phyloP scores from a whole-genome alignment of 1,140 invertebrate species.

The Meloidogyne chitwoodi region DNA sequence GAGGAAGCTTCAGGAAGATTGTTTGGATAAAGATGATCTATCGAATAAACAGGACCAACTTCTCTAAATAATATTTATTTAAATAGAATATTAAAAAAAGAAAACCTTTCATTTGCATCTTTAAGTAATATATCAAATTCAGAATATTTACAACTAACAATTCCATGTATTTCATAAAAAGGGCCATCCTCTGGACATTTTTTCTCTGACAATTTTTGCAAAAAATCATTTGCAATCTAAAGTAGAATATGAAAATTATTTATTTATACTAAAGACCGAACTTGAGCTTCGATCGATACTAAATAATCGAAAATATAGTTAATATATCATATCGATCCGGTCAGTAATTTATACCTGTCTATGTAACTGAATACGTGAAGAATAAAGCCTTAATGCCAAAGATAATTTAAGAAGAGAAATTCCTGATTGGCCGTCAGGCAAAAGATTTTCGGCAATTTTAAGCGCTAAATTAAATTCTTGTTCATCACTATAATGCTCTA shows the following conservation, averaged over 20 bases:
- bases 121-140: slow-evolving; percentile 3
- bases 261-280: no score
- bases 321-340: no score
- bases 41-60: slow-evolving; percentile 18
- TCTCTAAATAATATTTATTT: slow-evolving; percentile 13
- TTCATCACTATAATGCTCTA: slow-evolving; percentile 27
- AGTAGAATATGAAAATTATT: no score
- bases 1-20: not conserved
- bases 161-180: not conserved
- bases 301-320: no score
- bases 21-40: slow-evolving; percentile 33
- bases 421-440: slow-evolving; percentile 14
- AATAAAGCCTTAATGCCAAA: slow-evolving; percentile 49
- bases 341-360: slow-evolving; percentile 47
- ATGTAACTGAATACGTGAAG: slow-evolving; percentile 48
- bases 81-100: slow-evolving; percentile 9
- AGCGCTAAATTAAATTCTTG: slow-evolving; percentile 48
- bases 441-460: slow-evolving; percentile 26
- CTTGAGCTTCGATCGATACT: no score
- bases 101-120: slow-evolving; percentile 15
- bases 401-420: slow-evolving; percentile 50
- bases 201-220: slow-evolving; percentile 27
- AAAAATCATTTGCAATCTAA: not conserved
- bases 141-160: not conserved
- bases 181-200: not conserved